A percentile compares a stretch with the other conserved stretches of the same genome.
Conservation (phyloP, 30 jellyfish, hydroid and myxozoan species). For the Cassiopea xamachana region DNA sequence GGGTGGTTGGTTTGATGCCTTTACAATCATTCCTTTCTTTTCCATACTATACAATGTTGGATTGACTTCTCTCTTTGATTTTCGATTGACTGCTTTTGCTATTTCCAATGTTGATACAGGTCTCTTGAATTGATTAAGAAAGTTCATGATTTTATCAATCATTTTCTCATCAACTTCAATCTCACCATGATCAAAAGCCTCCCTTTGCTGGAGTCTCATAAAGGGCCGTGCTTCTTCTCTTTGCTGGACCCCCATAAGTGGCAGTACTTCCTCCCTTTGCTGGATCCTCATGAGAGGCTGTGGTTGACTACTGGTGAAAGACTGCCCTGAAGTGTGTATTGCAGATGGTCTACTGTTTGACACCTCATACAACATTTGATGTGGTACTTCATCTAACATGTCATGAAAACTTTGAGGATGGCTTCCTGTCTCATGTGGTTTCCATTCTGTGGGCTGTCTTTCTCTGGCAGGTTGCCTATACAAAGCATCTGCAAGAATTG, state of each 20-base stretch:
- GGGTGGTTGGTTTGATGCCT: conserved; percentile 65
- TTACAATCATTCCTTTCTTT: conserved; percentile 53
- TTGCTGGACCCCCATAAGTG: too few species aligned
- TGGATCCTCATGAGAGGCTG: conserved; percentile 1
- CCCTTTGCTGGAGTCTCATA: neutral
- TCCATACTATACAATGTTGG: conserved; percentile 70
- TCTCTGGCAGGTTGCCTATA: neutral
- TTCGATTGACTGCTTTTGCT: conserved; percentile 42
- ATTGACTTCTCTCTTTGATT: conserved; percentile 59
- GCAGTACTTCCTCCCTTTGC: neutral
- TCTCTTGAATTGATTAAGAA: conserved; percentile 55
- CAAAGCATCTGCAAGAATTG: conserved; percentile 17
- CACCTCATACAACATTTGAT: neutral
- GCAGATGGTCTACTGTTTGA: neutral
- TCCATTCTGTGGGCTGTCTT: neutral
- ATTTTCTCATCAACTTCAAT: conserved; percentile 20
- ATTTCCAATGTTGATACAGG: conserved; percentile 90
- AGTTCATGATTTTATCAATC: conserved; percentile 41
- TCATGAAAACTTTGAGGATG: neutral
- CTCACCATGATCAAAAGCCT: neutral
- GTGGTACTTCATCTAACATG: neutral
- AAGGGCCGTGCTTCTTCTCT: too few species aligned
- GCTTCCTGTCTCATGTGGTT: neutral
- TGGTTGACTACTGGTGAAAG: neutral
- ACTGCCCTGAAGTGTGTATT: neutral